These are phyloP conservation scores for Leptodactylus fuscus DNA, from an alignment of 2,113 vertebrate species.

Conservation along the genomic window DNA sequence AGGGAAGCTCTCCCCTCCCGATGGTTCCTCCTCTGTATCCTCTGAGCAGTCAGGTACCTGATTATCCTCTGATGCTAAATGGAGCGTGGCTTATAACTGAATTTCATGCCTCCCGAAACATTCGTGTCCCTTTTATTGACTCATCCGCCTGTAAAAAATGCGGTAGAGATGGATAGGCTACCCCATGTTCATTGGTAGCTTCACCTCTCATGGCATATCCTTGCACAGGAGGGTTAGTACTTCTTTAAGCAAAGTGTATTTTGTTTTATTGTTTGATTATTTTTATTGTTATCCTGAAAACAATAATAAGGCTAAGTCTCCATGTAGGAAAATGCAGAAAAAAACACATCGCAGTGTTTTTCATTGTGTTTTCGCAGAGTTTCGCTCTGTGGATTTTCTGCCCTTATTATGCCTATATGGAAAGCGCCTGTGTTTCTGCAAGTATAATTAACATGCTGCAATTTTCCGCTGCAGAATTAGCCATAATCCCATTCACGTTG, in stretches of 20 bases:
- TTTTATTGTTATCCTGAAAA: background rate
- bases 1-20: constrained; percentile 21
- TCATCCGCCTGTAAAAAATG: constrained; percentile 55
- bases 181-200: background rate
- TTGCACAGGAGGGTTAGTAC: background rate
- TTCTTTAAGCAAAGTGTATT: too few relatives aligned
- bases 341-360: too few relatives aligned
- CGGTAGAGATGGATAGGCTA: background rate
- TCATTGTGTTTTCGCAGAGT: too few relatives aligned
- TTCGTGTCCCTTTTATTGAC: constrained; percentile 60
- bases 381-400: too few relatives aligned
- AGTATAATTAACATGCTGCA: too few relatives aligned
- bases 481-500: too few relatives aligned
- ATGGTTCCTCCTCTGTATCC: background rate
- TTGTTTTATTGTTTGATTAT: background rate
- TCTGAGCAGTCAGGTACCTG: constrained; percentile 52
- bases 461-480: too few relatives aligned
- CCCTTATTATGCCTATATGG: too few relatives aligned
- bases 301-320: too few relatives aligned
- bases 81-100: constrained; percentile 58
- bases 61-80: constrained; percentile 53
- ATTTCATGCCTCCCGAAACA: constrained; percentile 65
- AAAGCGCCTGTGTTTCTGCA: too few relatives aligned
- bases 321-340: too few relatives aligned
- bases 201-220: constrained; percentile 9